Evolutionary conservation across 2,888 invertebrate species (phyloP).

Genomic region (Melikaiella ostensackeni): DNA sequence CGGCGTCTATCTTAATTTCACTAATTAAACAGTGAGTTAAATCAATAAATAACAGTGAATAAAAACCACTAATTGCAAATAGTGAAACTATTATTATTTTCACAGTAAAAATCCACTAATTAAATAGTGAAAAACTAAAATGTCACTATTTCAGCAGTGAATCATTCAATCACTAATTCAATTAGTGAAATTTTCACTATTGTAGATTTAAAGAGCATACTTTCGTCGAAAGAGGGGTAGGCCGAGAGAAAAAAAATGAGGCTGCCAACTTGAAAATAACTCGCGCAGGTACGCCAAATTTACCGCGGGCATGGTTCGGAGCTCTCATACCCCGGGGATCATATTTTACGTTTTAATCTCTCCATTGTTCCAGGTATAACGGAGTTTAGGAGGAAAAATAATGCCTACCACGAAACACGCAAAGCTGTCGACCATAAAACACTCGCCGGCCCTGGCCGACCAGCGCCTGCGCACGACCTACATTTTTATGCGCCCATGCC

Average conservation of each 20-base stretch:
- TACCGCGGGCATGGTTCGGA: conserved; percentile 50
- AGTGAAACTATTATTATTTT: too few relatives aligned
- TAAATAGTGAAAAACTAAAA: too few relatives aligned
- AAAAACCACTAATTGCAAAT: too few relatives aligned
- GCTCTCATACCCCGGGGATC: conserved; percentile 66
- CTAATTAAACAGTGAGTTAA: too few relatives aligned
- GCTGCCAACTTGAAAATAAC: conserved; percentile 52
- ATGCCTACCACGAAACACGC: conserved; percentile 76
- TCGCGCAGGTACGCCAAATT: conserved; percentile 45
- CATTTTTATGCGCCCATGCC: conserved; percentile 73
- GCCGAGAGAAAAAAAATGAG: conserved; percentile 42
- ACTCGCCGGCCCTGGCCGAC: conserved; percentile 66
- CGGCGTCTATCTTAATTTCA: too few relatives aligned
- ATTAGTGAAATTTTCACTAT: too few relatives aligned
- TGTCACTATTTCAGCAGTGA: too few relatives aligned
- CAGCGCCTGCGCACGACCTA: conserved; percentile 73
- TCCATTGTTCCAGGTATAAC: conserved; percentile 77
- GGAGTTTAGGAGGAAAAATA: conserved; percentile 76
- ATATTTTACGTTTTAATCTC: conserved; percentile 77
- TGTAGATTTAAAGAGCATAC: too few relatives aligned
- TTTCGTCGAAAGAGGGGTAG: conserved; percentile 43
- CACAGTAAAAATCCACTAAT: too few relatives aligned
- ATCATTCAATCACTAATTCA: too few relatives aligned
- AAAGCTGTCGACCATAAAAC: conserved; percentile 75
- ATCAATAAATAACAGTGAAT: too few relatives aligned